Evolutionary conservation across 2,888 invertebrate species (phyloP).

Genomic region (Drosophila borborema): DNA sequence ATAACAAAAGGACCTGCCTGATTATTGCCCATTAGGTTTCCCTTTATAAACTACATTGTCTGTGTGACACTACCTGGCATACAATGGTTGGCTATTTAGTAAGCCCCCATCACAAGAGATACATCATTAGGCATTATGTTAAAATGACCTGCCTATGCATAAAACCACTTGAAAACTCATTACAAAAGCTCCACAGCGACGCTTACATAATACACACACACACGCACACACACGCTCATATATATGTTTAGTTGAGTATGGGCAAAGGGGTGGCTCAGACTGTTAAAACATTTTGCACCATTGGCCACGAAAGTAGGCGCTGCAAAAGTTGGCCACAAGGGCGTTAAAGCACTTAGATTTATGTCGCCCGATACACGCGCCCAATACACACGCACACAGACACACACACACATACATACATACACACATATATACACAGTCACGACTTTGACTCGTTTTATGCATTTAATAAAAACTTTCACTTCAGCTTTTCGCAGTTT

Average conservation of each 20-base stretch:
- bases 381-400: conserved; percentile 27
- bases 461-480: conserved; percentile 79
- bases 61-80: conserved; percentile 8
- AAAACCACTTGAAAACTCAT: conserved; percentile 79
- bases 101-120: conserved; percentile 51
- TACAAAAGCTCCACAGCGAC: conserved; percentile 60
- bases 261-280: conserved; percentile 34
- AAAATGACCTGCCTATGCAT: conserved; percentile 79
- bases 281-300: conserved; percentile 68
- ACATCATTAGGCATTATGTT: conserved; percentile 77
- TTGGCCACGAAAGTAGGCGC: conserved; percentile 74
- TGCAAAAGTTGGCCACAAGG: conserved; percentile 64
- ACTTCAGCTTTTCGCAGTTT: conserved; percentile 62
- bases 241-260: not conserved
- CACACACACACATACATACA: conserved; percentile 5
- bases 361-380: conserved; percentile 66
- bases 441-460: conserved; percentile 70
- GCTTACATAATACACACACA: conserved; percentile 33
- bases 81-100: conserved; percentile 40
- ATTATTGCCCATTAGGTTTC: conserved; percentile 33
- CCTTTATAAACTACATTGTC: conserved; percentile 12
- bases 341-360: conserved; percentile 80
- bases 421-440: conserved; percentile 20
- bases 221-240: conserved; percentile 10
- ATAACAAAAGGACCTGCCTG: conserved; percentile 28